Percentiles rank a stretch among this genome's conserved stretches.
phyloP scores from a whole-genome alignment of 1,140 invertebrate genomes.

The Rhizoglyphus robini region DNA sequence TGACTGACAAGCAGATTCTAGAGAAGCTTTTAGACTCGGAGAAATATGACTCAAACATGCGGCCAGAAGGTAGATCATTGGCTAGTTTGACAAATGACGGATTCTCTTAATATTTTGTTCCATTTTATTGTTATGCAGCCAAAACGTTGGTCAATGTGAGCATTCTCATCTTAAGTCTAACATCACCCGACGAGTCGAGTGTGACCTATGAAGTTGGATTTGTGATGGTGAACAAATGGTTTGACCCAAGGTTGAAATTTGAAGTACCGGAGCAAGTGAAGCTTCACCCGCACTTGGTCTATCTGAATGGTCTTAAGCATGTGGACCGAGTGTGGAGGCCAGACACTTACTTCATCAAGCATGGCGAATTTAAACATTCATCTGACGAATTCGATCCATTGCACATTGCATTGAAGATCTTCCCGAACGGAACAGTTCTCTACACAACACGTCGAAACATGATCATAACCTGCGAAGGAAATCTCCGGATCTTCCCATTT shows the following conservation, averaged over 20 bases:
- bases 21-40: slow-evolving; percentile 24
- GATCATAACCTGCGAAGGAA: slow-evolving; percentile 77
- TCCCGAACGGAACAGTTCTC: slow-evolving; percentile 76
- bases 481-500: slow-evolving; percentile 84
- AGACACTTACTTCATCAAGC: slow-evolving; percentile 88
- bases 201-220: slow-evolving; percentile 92
- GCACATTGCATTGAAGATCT: slow-evolving; percentile 76
- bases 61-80: slow-evolving; percentile 24
- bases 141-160: slow-evolving; percentile 80
- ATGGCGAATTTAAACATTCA: slow-evolving; percentile 59
- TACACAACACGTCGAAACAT: slow-evolving; percentile 78
- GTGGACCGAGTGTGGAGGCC: slow-evolving; percentile 77
- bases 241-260: slow-evolving; percentile 66
- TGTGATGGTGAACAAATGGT: slow-evolving; percentile 75
- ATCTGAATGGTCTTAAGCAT: slow-evolving; percentile 76
- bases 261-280: slow-evolving; percentile 67
- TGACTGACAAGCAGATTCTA: slow-evolving; percentile 27
- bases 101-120: too few relatives aligned
- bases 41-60: slow-evolving; percentile 23
- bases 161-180: slow-evolving; percentile 74
- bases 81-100: neutral
- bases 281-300: slow-evolving; percentile 37
- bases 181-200: slow-evolving; percentile 85
- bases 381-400: slow-evolving; percentile 74
- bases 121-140: slow-evolving; percentile 46